Conservation (phyloP, 2,888 invertebrate species). For the Orthosia incerta region DNA sequence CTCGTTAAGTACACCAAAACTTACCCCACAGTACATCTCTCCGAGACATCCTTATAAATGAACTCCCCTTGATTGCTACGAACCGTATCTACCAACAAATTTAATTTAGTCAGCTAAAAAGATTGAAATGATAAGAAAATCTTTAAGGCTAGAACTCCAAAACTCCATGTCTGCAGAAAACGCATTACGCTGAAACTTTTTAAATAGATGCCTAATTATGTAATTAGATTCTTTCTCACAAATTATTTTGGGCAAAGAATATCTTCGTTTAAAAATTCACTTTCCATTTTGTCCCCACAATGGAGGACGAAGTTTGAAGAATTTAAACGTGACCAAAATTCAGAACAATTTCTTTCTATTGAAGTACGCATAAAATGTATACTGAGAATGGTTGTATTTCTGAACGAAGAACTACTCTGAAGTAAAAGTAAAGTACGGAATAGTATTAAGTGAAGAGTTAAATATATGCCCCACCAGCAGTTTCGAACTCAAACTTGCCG, state of each 20-base stretch:
- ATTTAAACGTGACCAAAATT: slow-evolving; percentile 78
- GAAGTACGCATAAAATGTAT: slow-evolving; percentile 32
- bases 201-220: slow-evolving; percentile 59
- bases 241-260: slow-evolving; percentile 65
- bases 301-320: slow-evolving; percentile 71
- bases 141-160: slow-evolving; percentile 26
- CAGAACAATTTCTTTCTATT: slow-evolving; percentile 42
- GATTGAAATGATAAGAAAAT: slow-evolving; percentile 40
- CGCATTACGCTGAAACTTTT: slow-evolving; percentile 46
- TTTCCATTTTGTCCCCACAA: slow-evolving; percentile 71
- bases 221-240: slow-evolving; percentile 58
- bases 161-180: slow-evolving; percentile 46
- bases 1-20: slow-evolving; percentile 47
- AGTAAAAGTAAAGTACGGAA: slow-evolving; percentile 30
- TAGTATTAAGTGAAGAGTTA: slow-evolving; percentile 61
- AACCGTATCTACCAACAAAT: slow-evolving; percentile 34
- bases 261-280: slow-evolving; percentile 67
- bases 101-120: slow-evolving; percentile 47
- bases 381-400: slow-evolving; percentile 30
- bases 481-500: slow-evolving; percentile 81
- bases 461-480: slow-evolving; percentile 71
- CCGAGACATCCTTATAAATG: slow-evolving; percentile 41
- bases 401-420: slow-evolving; percentile 34
- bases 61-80: slow-evolving; percentile 49
- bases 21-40: slow-evolving; percentile 28